Percentiles rank a stretch among this genome's conserved stretches.
Conservation (phyloP, 1,140 invertebrate genomes). For the Cepaea nemoralis region DNA sequence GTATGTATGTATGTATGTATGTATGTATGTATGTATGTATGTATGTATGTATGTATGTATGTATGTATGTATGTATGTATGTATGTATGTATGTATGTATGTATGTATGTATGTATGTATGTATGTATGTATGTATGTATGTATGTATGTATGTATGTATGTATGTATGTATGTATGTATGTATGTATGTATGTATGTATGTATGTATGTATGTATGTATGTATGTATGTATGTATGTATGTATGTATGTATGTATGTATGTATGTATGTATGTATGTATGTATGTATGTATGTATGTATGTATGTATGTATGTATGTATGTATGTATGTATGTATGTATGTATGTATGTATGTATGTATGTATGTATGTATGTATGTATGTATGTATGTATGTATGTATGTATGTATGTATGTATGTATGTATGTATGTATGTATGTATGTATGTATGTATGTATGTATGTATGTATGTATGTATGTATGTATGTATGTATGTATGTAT, state of each 20-base stretch:
- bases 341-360: background rate
- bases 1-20: too few species aligned
- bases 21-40: too few species aligned
- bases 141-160: background rate
- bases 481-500: background rate
- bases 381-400: background rate
- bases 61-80: too few species aligned
- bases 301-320: background rate
- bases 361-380: background rate
- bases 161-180: background rate
- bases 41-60: too few species aligned
- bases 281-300: background rate
- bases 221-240: background rate
- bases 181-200: conserved; percentile 16
- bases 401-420: background rate
- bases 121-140: background rate
- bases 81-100: too few species aligned
- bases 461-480: background rate
- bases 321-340: background rate
- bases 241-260: conserved; percentile 5
- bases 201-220: background rate
- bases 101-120: too few species aligned
- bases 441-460: conserved; percentile 6
- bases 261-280: background rate
- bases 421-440: conserved; percentile 2